Conservation (phyloP, 1,140 invertebrate species). For the Hormaphis cornu region DNA sequence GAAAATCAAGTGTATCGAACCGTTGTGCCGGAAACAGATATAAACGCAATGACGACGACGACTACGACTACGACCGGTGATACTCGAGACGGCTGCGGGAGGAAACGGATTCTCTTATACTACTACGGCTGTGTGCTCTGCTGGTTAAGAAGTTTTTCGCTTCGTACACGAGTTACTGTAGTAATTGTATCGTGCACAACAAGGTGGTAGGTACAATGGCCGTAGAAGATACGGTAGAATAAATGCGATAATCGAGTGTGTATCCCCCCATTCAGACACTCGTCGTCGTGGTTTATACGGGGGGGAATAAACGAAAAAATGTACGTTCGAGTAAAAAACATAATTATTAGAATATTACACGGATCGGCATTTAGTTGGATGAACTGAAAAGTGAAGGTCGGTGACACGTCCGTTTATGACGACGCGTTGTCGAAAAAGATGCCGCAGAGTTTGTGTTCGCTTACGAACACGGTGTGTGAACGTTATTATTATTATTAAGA, state of each 20-base stretch:
- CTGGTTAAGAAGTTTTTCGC: slow-evolving; percentile 2
- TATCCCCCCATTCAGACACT: not conserved
- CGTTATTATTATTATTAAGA: no score
- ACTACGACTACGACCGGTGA: not conserved
- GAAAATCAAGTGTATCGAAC: slow-evolving; percentile 21
- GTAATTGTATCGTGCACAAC: not conserved
- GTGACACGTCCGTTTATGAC: no score
- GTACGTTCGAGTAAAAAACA: no score
- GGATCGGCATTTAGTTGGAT: no score
- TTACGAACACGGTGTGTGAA: no score
- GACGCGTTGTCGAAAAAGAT: no score
- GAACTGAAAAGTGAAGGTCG: no score
- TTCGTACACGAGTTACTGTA: not conserved
- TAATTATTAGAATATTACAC: no score
- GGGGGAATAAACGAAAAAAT: no score
- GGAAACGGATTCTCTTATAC: not conserved
- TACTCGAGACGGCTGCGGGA: no score
- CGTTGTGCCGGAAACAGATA: not conserved
- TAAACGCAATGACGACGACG: not conserved
- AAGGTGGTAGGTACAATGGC: not conserved
- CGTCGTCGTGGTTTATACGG: not conserved
- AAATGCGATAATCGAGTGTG: slow-evolving; percentile 17
- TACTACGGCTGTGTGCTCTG: not conserved
- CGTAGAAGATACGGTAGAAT: not conserved
- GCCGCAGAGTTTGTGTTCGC: no score